Evolutionary conservation across 2,113 vertebrate genomes (phyloP), one percentile per base, ranked within the genome.

Genomic region (Dascyllus trimaculatus): DNA sequence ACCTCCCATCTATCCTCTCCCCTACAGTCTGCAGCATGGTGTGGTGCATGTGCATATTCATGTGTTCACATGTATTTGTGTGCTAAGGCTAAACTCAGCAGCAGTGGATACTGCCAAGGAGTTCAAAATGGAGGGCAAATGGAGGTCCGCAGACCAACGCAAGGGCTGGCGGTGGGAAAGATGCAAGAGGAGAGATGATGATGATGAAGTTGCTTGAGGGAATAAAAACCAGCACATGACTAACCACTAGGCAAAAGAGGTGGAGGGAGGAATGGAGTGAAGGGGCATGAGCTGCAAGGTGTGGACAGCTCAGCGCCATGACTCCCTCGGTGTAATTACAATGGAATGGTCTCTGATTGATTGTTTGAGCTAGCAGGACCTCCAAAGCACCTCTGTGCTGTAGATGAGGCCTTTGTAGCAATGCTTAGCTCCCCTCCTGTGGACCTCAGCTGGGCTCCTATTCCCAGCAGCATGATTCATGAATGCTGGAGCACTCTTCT

Each of bases 401-500:
- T 84, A 71, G 68, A 88, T 60, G 78, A 75, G 77, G 87, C 72
- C 49, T 87, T 81, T 78, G 86, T 80, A 78, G 86, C 63, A 29
- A 62, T 62, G 77, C 77, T 75, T 58, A 71, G 24, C 53, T 66
- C 71, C 73, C 84, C 77, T 58, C 49, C 63, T 51, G 58, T 62
- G 77, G 84, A 85, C 58, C 80, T 85, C 70, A 73, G 80, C 70
- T 83, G 75, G 67, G 58, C 77, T 85, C 79, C 56, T 75, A 62
- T 81, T 86, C 90, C 90, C 88, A 65, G 74, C 88, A 86, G 85
- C 71, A 82, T 94, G 91, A 94, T 94, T 94, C 91, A 91, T 92
- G 92, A 89, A 87, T 70, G 2, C 64, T 57, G 65, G 69, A 78
- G 84, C 82, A 73, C 57, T 78, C 72, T 25, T 62, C 76, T 91